Conservation (phyloP, 2,888 invertebrate species). For the Diarsia brunnea region DNA sequence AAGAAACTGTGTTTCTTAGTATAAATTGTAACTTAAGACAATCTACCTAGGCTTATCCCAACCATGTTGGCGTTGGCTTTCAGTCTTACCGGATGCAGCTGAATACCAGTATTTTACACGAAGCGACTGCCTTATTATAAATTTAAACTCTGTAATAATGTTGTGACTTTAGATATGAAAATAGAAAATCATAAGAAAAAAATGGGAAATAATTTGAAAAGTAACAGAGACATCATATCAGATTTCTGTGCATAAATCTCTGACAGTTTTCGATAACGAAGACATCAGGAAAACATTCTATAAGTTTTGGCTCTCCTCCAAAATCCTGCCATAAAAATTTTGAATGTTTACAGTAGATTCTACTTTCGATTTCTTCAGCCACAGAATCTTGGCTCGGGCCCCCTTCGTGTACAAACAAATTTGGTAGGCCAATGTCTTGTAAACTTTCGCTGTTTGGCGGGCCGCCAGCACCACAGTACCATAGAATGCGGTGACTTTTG, state of each 20-base stretch:
- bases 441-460: constrained; percentile 88
- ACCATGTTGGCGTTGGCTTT: too few relatives aligned
- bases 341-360: constrained; percentile 78
- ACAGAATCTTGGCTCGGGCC: constrained; percentile 79
- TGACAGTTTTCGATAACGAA: constrained; percentile 60
- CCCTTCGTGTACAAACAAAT: constrained; percentile 84
- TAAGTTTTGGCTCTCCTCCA: constrained; percentile 60
- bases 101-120: too few relatives aligned
- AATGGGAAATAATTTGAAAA: constrained; percentile 34
- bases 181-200: not conserved
- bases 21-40: not conserved
- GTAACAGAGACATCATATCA: constrained; percentile 47
- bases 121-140: too few relatives aligned
- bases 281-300: constrained; percentile 48
- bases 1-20: not conserved
- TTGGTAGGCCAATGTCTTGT: constrained; percentile 85
- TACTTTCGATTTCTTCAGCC: constrained; percentile 82
- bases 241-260: constrained; percentile 47
- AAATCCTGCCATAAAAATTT: constrained; percentile 72
- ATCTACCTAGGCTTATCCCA: too few relatives aligned
- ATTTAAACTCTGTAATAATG: not conserved
- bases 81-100: too few relatives aligned
- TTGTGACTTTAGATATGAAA: not conserved
- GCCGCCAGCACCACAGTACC: constrained; percentile 80
- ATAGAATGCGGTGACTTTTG: constrained; percentile 81